A percentile compares a stretch with the other conserved stretches of the same genome.
phyloP scores from a whole-genome alignment of 2,888 invertebrate species.

The Iselma pallidipennis region DNA sequence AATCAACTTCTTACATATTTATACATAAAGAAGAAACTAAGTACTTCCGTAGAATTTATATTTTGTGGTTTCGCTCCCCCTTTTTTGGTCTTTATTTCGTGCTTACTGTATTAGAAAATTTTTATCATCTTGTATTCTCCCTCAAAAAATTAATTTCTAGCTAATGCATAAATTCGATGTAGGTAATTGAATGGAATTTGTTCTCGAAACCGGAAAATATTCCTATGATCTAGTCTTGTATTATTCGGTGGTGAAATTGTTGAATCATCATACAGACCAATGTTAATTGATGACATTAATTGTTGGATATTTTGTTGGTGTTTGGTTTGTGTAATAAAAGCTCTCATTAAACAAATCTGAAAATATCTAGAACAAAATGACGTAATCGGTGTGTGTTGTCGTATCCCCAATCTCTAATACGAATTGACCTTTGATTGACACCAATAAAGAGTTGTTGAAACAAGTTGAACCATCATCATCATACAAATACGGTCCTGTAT shows the following conservation, averaged over 20 bases:
- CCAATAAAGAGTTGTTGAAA: slow-evolving; percentile 50
- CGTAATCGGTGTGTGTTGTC: slow-evolving; percentile 45
- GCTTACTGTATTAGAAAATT: slow-evolving; percentile 24
- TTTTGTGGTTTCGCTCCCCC: slow-evolving; percentile 15
- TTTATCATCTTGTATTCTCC: slow-evolving; percentile 17
- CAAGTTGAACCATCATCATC: slow-evolving; percentile 37
- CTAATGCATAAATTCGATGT: background rate
- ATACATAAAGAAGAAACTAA: too few relatives aligned
- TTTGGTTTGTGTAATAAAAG: slow-evolving; percentile 20
- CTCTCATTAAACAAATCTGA: slow-evolving; percentile 45
- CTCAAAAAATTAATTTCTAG: slow-evolving; percentile 16
- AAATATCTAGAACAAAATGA: slow-evolving; percentile 47
- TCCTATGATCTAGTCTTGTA: background rate
- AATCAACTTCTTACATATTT: slow-evolving; percentile 24
- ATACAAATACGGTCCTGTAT: slow-evolving; percentile 35
- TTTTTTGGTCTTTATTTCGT: slow-evolving; percentile 24
- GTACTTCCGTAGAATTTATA: slow-evolving; percentile 25
- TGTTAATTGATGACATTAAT: too few relatives aligned
- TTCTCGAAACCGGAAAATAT: background rate
- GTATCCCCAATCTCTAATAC: slow-evolving; percentile 52
- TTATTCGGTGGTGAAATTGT: background rate
- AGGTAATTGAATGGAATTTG: background rate
- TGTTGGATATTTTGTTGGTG: slow-evolving; percentile 2
- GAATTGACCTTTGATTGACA: slow-evolving; percentile 56
- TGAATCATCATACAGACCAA: slow-evolving; percentile 4